These are phyloP conservation scores for Ormia ochracea DNA, from an alignment of 2,888 invertebrate genomes.

Conservation along the genomic window DNA sequence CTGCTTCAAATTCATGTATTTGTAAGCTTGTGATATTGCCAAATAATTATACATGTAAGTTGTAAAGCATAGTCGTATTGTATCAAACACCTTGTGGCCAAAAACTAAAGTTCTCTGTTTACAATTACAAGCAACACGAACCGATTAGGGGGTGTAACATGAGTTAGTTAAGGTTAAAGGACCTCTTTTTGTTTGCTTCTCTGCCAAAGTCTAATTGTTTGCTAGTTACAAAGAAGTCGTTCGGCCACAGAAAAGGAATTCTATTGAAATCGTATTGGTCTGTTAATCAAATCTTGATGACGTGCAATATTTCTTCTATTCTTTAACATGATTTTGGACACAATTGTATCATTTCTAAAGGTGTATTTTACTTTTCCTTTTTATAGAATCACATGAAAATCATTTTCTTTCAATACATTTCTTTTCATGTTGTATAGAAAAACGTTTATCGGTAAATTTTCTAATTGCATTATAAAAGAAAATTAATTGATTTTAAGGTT, in stretches of 20 bases:
- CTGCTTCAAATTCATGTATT: neutral
- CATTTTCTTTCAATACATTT: conserved; percentile 7
- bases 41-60: neutral
- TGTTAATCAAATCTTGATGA: conserved; percentile 62
- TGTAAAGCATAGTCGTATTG: conserved; percentile 23
- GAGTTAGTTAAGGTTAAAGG: neutral
- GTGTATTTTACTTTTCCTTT: conserved; percentile 20
- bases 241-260: conserved; percentile 43
- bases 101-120: neutral
- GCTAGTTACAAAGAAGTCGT: conserved; percentile 53
- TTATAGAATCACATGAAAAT: conserved; percentile 13
- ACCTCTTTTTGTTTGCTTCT: conserved; percentile 17
- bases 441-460: conserved; percentile 48
- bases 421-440: conserved; percentile 3
- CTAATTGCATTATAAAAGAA: conserved; percentile 54
- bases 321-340: neutral
- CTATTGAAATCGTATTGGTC: conserved; percentile 55
- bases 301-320: conserved; percentile 44
- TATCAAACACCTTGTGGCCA: conserved; percentile 36
- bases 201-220: conserved; percentile 48
- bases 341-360: conserved; percentile 3
- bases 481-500: conserved; percentile 52
- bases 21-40: neutral
- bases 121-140: neutral
- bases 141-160: conserved; percentile 6